Evolutionary conservation across 2,797 vertebrate species (phyloP).

Genomic region (Galago senegalensis): DNA sequence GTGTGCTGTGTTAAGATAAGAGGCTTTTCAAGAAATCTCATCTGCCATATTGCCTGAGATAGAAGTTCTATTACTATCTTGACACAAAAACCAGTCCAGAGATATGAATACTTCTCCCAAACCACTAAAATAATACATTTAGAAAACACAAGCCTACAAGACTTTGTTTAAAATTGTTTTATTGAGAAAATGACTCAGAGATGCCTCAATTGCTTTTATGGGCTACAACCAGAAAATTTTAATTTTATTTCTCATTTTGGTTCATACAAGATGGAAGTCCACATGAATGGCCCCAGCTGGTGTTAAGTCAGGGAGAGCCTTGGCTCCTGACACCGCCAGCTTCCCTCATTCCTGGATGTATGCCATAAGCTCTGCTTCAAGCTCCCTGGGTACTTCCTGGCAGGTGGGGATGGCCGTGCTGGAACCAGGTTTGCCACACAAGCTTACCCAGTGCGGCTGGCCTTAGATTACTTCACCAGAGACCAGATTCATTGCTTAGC

Average conservation of each 20-base stretch:
- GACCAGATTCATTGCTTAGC: neutral
- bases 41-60: neutral
- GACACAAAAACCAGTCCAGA: neutral
- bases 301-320: neutral
- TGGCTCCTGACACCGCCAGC: neutral
- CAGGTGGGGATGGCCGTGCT: neutral
- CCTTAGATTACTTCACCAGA: neutral
- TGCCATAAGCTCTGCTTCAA: neutral
- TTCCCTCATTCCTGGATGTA: neutral
- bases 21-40: neutral
- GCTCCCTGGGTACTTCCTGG: neutral
- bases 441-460: neutral
- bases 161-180: neutral
- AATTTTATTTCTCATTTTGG: slow-evolving; percentile 17
- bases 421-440: neutral
- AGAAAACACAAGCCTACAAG: neutral
- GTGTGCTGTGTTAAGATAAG: neutral
- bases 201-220: neutral
- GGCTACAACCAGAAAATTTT: neutral
- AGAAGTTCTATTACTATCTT: neutral
- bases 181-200: neutral
- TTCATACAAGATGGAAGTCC: neutral
- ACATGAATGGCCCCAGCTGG: neutral
- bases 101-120: neutral
- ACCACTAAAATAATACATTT: neutral